A percentile compares a stretch with the other conserved stretches of the same genome.
Conservation (phyloP, 2,797 vertebrate species). For the Coluber constrictor region DNA sequence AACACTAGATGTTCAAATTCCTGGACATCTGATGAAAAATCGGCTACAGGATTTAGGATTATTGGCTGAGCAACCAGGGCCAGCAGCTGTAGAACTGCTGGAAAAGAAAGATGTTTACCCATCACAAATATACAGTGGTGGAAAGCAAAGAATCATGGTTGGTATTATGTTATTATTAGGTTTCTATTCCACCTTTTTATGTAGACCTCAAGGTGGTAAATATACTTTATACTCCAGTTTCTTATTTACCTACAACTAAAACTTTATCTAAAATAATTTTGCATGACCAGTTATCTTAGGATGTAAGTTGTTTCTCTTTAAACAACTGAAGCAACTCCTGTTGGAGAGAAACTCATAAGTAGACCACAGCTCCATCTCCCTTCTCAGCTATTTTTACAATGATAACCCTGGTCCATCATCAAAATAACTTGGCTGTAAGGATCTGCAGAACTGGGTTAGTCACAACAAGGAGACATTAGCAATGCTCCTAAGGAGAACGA, state of each 20-base stretch:
- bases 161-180: background rate
- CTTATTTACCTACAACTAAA: background rate
- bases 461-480: background rate
- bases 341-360: background rate
- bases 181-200: background rate
- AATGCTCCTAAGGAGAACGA: background rate
- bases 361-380: background rate
- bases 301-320: background rate
- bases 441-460: background rate
- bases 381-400: background rate
- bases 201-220: background rate
- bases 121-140: background rate
- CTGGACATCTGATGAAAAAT: no score
- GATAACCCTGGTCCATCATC: background rate
- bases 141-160: background rate
- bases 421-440: background rate
- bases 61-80: no score
- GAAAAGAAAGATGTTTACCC: background rate
- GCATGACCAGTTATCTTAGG: background rate
- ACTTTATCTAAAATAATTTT: background rate
- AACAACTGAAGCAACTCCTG: background rate
- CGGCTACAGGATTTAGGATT: no score
- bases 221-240: background rate
- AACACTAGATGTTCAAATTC: no score
- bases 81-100: background rate